phyloP scores from a whole-genome alignment of 1,140 invertebrate species.

The Hydropsyche tenuis region DNA sequence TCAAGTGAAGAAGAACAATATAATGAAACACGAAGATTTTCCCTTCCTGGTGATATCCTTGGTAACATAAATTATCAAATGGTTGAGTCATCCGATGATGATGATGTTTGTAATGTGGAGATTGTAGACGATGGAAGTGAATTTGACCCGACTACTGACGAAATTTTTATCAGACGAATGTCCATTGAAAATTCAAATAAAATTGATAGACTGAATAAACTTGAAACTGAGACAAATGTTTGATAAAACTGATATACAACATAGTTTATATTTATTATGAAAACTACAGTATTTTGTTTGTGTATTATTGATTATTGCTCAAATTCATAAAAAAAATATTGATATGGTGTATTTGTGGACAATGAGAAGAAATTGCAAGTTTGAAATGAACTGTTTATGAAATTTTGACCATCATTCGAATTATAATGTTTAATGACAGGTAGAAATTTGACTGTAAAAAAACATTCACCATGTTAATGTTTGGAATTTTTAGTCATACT shows the following conservation, averaged over 20 bases:
- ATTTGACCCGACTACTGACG: constrained; percentile 52
- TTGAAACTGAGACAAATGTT: constrained; percentile 7
- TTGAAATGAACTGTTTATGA: too few relatives aligned
- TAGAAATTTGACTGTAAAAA: too few relatives aligned
- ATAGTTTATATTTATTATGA: neutral
- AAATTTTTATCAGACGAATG: constrained; percentile 30
- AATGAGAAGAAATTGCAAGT: too few relatives aligned
- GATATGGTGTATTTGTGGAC: neutral
- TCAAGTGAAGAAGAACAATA: constrained; percentile 51
- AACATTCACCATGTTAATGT: too few relatives aligned
- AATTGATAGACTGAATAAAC: constrained; percentile 21
- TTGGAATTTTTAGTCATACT: too few relatives aligned
- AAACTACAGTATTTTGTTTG: neutral
- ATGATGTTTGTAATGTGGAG: constrained; percentile 57
- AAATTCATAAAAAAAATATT: neutral
- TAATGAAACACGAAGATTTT: constrained; percentile 46
- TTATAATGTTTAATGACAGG: too few relatives aligned
- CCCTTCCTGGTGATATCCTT: constrained; percentile 30
- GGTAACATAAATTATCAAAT: constrained; percentile 45
- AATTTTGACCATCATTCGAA: too few relatives aligned
- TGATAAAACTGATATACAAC: neutral
- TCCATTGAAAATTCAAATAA: constrained; percentile 27
- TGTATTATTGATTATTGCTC: neutral
- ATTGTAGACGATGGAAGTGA: constrained; percentile 59
- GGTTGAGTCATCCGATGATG: constrained; percentile 53